A percentile compares a stretch with the other conserved stretches of the same genome.
Conservation (phyloP, 2,888 invertebrate genomes). For the Cryptophagus acutangulus region DNA sequence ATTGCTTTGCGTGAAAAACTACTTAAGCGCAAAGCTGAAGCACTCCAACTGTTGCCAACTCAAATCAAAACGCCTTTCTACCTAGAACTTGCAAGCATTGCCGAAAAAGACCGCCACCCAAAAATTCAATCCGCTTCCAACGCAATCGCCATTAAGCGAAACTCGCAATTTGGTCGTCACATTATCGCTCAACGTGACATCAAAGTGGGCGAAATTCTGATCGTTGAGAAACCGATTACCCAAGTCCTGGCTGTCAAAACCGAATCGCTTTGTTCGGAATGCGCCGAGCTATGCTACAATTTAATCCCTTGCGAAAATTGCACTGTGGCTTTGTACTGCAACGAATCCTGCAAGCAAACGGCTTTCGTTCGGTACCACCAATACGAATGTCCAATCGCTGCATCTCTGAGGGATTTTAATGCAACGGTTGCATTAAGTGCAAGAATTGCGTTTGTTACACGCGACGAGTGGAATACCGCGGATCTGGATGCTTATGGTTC, state of each 20-base stretch:
- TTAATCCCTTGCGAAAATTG: slow-evolving; percentile 62
- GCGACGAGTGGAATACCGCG: slow-evolving; percentile 28
- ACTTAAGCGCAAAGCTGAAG: slow-evolving; percentile 33
- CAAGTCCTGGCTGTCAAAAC: slow-evolving; percentile 54
- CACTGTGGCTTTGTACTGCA: slow-evolving; percentile 63
- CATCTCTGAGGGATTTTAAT: too few species aligned
- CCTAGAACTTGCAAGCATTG: slow-evolving; percentile 27
- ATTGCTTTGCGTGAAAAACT: too few species aligned
- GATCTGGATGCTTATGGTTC: neutral
- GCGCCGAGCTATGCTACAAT: slow-evolving; percentile 56
- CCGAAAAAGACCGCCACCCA: slow-evolving; percentile 23
- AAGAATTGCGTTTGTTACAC: slow-evolving; percentile 55
- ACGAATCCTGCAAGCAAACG: slow-evolving; percentile 56
- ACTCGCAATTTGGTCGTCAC: slow-evolving; percentile 62
- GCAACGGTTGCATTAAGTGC: slow-evolving; percentile 63
- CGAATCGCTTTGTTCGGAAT: slow-evolving; percentile 63
- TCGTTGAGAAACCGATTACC: slow-evolving; percentile 70
- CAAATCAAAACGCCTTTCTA: slow-evolving; percentile 18
- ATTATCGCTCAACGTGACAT: slow-evolving; percentile 65
- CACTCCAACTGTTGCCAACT: slow-evolving; percentile 21
- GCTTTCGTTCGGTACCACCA: slow-evolving; percentile 69
- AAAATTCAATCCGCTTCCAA: slow-evolving; percentile 55
- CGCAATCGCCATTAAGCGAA: slow-evolving; percentile 56
- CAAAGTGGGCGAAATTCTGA: slow-evolving; percentile 69
- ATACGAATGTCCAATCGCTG: slow-evolving; percentile 73